Evolutionary conservation across 2,113 vertebrate species (phyloP).

Genomic region (Ptychochromis oligacanthus): DNA sequence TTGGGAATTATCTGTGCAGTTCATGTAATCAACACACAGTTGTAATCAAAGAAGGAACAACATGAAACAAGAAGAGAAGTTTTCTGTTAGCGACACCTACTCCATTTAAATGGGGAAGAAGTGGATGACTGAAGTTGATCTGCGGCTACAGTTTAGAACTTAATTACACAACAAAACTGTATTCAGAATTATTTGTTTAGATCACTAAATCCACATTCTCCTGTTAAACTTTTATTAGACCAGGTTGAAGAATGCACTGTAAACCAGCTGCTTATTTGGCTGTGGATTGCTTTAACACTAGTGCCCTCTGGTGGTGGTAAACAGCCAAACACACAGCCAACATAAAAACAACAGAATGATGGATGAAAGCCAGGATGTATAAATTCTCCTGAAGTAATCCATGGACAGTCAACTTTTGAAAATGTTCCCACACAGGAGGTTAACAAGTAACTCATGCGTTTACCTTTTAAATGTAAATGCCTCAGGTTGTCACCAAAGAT

Average conservation of each 20-base stretch:
- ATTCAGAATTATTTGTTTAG: neutral
- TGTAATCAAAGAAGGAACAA: neutral
- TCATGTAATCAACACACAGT: neutral
- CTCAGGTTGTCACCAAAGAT: conserved; percentile 97
- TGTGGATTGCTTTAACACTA: neutral
- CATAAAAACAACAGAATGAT: neutral
- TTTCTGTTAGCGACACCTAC: neutral
- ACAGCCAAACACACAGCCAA: neutral
- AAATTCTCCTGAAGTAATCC: too few species aligned
- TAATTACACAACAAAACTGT: neutral
- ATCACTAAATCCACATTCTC: neutral
- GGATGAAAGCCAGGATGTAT: neutral
- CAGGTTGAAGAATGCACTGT: fast-evolving
- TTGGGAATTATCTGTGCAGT: fast-evolving
- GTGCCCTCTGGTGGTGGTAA: conserved; percentile 21
- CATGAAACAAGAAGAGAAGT: neutral
- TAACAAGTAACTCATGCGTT: neutral
- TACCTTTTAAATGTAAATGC: neutral
- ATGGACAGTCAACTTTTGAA: too few species aligned
- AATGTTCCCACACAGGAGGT: too few species aligned
- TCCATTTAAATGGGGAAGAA: neutral
- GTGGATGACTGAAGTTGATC: neutral
- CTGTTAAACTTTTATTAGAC: neutral
- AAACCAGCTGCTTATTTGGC: too few species aligned
- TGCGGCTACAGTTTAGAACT: neutral